A percentile compares a stretch with the other conserved stretches of the same genome.
Conservation (phyloP, 2,888 invertebrate genomes). For the Thymelicus acteon region DNA sequence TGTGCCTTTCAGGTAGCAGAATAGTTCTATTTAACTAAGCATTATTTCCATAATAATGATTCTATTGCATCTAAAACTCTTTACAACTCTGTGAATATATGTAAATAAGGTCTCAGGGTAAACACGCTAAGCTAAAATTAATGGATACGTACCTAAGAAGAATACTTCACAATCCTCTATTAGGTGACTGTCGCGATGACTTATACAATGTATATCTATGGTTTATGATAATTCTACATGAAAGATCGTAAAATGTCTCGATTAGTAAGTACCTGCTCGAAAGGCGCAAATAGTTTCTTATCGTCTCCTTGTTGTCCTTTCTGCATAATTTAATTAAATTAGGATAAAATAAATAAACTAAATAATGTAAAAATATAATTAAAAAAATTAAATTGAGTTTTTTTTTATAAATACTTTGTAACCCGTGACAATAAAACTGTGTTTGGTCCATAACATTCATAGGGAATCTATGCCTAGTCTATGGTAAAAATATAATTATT, state of each 20-base stretch:
- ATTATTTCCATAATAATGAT: background rate
- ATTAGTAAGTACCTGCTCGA: conserved; percentile 89
- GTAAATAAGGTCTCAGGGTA: too few species aligned
- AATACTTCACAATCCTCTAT: background rate
- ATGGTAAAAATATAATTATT: too few species aligned
- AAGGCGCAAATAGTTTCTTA: conserved; percentile 90
- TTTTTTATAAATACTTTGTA: too few species aligned
- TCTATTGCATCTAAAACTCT: background rate
- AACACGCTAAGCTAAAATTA: too few species aligned
- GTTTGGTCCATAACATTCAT: too few species aligned
- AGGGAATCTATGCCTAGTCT: too few species aligned
- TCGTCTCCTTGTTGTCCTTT: conserved; percentile 93
- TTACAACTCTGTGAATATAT: too few species aligned
- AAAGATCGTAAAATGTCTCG: conserved; percentile 35
- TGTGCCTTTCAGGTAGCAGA: background rate
- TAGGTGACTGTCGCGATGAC: background rate
- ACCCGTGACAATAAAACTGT: too few species aligned
- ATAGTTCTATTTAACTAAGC: background rate
- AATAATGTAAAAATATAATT: background rate
- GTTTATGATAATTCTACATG: conserved; percentile 9
- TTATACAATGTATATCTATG: background rate
- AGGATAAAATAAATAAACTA: conserved; percentile 44
- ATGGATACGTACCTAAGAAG: too few species aligned
- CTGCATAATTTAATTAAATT: conserved; percentile 68
- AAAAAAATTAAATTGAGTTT: background rate